Evolutionary conservation across 2,888 invertebrate genomes (phyloP).

Genomic region (Acrobeloides nanus): DNA sequence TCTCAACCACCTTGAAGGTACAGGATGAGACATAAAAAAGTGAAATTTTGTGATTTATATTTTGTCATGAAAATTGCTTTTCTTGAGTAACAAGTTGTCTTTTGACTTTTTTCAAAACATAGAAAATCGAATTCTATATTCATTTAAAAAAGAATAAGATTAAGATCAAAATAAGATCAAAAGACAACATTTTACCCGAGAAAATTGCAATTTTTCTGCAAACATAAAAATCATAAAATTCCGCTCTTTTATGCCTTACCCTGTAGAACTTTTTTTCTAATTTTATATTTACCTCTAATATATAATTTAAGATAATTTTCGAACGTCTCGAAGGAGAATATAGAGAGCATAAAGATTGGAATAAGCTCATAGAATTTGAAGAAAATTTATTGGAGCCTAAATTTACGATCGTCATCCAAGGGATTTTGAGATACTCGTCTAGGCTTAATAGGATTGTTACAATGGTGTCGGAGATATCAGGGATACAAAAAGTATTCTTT

Average conservation of each 20-base stretch:
- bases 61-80: no score
- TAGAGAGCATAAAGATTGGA: neutral
- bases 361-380: slow-evolving; percentile 2
- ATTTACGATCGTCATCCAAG: slow-evolving; percentile 14
- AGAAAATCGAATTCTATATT: no score
- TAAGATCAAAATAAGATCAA: no score
- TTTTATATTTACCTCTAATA: neutral
- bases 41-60: slow-evolving; percentile 5
- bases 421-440: slow-evolving; percentile 13
- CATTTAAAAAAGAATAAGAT: no score
- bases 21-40: neutral
- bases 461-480: slow-evolving; percentile 11
- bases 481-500: slow-evolving; percentile 18
- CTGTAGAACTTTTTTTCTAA: neutral
- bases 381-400: neutral
- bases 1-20: slow-evolving; percentile 23
- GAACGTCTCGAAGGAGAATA: slow-evolving; percentile 2
- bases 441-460: slow-evolving; percentile 14
- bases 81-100: no score
- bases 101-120: no score
- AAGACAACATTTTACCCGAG: no score
- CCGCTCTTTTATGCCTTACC: no score
- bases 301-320: slow-evolving; percentile 7
- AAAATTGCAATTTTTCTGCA: no score
- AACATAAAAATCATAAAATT: no score